Conservation (phyloP, 2,113 vertebrate species). For the Alouatta palliata region DNA sequence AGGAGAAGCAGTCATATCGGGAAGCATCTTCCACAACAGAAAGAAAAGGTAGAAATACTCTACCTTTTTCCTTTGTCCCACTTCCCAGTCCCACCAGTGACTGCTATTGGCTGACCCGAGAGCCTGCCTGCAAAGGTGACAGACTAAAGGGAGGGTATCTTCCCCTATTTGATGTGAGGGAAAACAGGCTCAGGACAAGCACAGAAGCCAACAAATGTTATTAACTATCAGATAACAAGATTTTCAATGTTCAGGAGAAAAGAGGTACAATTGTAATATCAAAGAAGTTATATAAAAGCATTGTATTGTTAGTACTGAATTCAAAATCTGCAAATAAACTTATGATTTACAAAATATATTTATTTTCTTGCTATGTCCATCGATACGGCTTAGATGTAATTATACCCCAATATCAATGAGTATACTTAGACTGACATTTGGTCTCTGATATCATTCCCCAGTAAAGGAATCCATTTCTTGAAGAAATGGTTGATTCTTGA, state of each 20-base stretch:
- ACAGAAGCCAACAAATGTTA: neutral
- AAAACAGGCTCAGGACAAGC: neutral
- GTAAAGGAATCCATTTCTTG: neutral
- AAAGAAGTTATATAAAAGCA: neutral
- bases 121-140: neutral
- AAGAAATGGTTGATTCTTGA: neutral
- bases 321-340: neutral
- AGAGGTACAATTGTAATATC: neutral
- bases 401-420: neutral
- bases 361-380: neutral
- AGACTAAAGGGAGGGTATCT: neutral
- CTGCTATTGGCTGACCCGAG: neutral
- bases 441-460: neutral
- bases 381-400: neutral
- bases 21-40: neutral
- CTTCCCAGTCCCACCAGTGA: neutral
- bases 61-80: neutral
- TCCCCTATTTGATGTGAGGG: neutral
- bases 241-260: neutral
- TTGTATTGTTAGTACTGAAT: neutral
- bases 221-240: neutral
- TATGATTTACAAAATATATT: neutral
- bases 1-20: neutral
- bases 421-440: neutral
- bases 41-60: neutral